phyloP scores from a whole-genome alignment of 2,888 invertebrate genomes.

The Eurytoma californica region DNA sequence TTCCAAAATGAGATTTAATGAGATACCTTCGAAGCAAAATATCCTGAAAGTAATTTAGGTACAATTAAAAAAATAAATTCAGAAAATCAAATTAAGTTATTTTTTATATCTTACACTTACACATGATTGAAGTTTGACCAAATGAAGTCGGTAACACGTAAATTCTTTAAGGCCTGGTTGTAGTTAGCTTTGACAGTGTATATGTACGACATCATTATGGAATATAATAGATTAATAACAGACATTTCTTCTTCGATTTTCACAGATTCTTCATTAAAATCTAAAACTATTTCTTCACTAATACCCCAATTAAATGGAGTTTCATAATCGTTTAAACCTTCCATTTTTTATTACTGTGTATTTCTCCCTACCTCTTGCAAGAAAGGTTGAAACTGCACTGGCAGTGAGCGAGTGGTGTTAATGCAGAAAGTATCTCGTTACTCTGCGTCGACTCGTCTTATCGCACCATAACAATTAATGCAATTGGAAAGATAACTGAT shows the following conservation, averaged over 20 bases:
- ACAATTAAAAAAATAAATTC: neutral
- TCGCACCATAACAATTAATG: neutral
- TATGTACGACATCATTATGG: neutral
- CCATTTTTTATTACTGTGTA: neutral
- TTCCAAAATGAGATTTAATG: neutral
- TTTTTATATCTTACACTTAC: slow-evolving; percentile 1
- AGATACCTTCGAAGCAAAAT: neutral
- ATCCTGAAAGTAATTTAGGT: neutral
- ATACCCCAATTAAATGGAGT: slow-evolving; percentile 25
- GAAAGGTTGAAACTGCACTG: neutral
- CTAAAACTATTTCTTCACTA: neutral
- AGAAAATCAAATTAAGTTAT: neutral
- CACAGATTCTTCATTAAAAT: neutral
- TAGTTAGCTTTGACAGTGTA: neutral
- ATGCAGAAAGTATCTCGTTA: neutral
- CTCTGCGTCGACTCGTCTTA: no score
- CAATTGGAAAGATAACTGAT: neutral
- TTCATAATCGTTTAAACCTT: neutral
- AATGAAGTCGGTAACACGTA: neutral
- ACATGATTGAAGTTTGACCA: neutral
- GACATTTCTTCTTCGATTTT: neutral
- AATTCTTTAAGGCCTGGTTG: neutral
- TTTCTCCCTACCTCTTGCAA: neutral
- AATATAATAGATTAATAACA: slow-evolving; percentile 2
- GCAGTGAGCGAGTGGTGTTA: neutral